A percentile compares a stretch with the other conserved stretches of the same genome.
phyloP scores from a whole-genome alignment of 2,113 vertebrate genomes.

The Campylorhamphus procurvoides region DNA sequence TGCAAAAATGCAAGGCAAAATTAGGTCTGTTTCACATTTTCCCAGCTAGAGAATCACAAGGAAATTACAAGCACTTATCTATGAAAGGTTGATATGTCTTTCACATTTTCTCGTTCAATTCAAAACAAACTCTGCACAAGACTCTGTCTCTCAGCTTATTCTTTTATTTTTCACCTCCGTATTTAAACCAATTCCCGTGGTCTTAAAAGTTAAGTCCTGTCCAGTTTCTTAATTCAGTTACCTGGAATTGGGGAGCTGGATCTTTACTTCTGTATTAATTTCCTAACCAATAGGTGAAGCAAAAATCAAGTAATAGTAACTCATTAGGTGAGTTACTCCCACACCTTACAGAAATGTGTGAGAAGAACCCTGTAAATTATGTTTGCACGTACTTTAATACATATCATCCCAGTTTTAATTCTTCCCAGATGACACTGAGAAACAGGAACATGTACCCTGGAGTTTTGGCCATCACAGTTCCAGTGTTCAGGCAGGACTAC shows the following conservation, averaged over 20 bases:
- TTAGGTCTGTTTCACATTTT: neutral
- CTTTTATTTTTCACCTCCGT: neutral
- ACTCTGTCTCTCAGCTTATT: neutral
- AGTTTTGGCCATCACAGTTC: neutral
- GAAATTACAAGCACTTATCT: neutral
- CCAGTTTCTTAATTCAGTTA: neutral
- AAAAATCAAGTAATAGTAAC: neutral
- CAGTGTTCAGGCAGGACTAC: neutral
- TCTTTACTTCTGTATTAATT: neutral
- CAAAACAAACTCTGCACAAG: neutral
- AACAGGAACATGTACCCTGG: neutral
- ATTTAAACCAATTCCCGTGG: neutral
- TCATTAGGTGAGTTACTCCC: neutral
- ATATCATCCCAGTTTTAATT: neutral
- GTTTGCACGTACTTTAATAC: neutral
- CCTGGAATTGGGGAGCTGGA: neutral
- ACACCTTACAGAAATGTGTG: neutral
- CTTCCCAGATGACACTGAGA: neutral
- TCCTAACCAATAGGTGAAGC: neutral
- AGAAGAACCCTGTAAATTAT: neutral
- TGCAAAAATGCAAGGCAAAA: neutral
- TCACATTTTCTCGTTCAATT: neutral
- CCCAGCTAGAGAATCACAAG: neutral
- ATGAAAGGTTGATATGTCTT: rapidly evolving
- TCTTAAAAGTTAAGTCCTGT: neutral